These are phyloP conservation scores for Imbricaverruca yamaguchii DNA, from an alignment of 2,888 invertebrate species.

Conservation along the genomic window DNA sequence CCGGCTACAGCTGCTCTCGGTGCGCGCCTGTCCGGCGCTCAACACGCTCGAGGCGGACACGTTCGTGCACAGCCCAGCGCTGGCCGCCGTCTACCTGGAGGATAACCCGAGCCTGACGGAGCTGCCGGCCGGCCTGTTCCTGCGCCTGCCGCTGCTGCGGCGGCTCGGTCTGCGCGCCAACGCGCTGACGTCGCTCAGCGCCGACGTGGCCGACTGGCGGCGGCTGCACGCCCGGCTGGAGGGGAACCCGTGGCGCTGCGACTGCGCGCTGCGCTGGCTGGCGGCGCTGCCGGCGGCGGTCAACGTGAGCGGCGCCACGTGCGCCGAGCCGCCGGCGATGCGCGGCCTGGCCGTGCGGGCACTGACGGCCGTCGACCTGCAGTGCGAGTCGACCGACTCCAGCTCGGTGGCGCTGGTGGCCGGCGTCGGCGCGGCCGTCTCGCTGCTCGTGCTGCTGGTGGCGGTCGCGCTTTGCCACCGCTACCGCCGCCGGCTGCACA, in stretches of 20 bases:
- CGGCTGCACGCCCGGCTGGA: constrained; percentile 67
- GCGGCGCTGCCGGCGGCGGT: constrained; percentile 54
- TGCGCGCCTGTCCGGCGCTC: constrained; percentile 60
- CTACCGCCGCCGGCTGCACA: constrained; percentile 21
- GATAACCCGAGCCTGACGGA: constrained; percentile 63
- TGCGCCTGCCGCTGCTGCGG: constrained; percentile 69
- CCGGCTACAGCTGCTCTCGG: constrained; percentile 64
- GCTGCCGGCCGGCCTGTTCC: constrained; percentile 72
- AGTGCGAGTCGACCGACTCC: background rate
- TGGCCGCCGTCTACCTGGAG: constrained; percentile 47
- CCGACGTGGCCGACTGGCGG: constrained; percentile 68
- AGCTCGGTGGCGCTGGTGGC: background rate
- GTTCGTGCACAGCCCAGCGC: constrained; percentile 64
- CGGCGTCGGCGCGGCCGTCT: background rate
- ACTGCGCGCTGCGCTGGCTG: constrained; percentile 78
- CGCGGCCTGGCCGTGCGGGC: background rate
- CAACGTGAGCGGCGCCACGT: background rate
- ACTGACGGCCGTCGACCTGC: background rate
- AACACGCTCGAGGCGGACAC: constrained; percentile 65
- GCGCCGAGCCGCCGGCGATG: background rate
- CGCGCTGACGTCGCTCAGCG: constrained; percentile 61
- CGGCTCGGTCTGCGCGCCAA: constrained; percentile 69
- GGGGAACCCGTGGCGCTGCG: constrained; percentile 75
- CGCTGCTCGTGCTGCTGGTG: background rate
- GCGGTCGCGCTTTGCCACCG: background rate